Percentiles rank a stretch among this genome's conserved stretches.
Evolutionary conservation across 2,888 invertebrate genomes (phyloP).

Genomic region (Epistrophe eligans): DNA sequence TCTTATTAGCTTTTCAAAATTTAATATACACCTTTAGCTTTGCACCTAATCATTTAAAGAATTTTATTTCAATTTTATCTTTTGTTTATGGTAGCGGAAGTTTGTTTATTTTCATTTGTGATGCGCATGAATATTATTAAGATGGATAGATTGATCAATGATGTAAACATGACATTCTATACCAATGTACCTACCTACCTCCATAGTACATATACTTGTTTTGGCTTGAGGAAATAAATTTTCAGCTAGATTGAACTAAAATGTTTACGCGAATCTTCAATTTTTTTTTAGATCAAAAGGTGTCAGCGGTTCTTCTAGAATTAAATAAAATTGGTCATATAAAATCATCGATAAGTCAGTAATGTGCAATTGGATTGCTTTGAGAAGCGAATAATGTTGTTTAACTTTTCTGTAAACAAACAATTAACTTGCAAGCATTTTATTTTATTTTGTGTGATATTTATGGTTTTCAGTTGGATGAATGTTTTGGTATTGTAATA

Average conservation of each 20-base stretch:
- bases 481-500: neutral
- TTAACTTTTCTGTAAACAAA: neutral
- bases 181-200: no score
- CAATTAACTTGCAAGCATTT: neutral
- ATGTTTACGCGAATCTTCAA: slow-evolving; percentile 21
- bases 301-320: slow-evolving; percentile 30
- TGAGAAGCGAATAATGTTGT: neutral
- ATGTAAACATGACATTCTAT: slow-evolving; percentile 55
- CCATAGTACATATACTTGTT: slow-evolving; percentile 5
- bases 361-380: neutral
- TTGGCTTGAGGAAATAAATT: slow-evolving; percentile 29
- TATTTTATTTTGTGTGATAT: neutral
- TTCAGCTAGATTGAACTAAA: slow-evolving; percentile 32
- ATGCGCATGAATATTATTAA: slow-evolving; percentile 12
- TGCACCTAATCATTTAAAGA: neutral
- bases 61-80: slow-evolving; percentile 5
- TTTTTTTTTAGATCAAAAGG: slow-evolving; percentile 52
- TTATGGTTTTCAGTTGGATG: neutral
- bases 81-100: slow-evolving; percentile 43
- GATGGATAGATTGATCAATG: slow-evolving; percentile 28
- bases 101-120: slow-evolving; percentile 62
- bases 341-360: slow-evolving; percentile 1
- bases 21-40: neutral
- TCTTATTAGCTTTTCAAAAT: neutral
- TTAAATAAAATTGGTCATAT: neutral